A percentile compares a stretch with the other conserved stretches of the same genome.
phyloP scores from a whole-genome alignment of 2,797 vertebrate genomes.

The Hydrophis major region DNA sequence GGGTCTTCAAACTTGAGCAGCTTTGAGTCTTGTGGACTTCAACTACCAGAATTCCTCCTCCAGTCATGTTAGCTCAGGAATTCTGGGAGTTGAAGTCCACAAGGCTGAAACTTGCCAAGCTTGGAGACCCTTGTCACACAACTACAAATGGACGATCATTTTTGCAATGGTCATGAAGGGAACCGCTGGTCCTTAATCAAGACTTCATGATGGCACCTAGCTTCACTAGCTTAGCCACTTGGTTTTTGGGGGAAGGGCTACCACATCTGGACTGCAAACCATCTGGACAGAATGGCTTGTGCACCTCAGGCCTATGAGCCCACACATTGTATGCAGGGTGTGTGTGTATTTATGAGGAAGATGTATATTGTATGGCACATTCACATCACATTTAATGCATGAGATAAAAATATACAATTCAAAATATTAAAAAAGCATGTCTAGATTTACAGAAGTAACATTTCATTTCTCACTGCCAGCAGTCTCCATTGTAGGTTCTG shows the following conservation, averaged over 20 bases:
- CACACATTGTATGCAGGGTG: too few species aligned
- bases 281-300: background rate
- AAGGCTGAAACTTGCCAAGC: too few species aligned
- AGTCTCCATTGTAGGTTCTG: background rate
- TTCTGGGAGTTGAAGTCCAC: too few species aligned
- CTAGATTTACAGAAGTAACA: background rate
- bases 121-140: too few species aligned
- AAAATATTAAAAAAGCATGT: too few species aligned
- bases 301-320: background rate
- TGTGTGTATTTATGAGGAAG: background rate
- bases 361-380: background rate
- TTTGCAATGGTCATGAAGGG: background rate
- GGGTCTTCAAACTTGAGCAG: too few species aligned
- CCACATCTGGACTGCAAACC: too few species aligned
- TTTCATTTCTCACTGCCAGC: background rate
- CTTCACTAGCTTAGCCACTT: background rate
- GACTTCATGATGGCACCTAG: background rate
- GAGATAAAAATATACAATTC: background rate
- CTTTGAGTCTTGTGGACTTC: too few species aligned
- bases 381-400: background rate
- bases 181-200: background rate
- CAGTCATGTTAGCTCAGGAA: too few species aligned
- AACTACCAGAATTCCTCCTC: too few species aligned
- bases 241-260: too few species aligned
- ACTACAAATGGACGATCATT: background rate